These are phyloP conservation scores for Oligia strigilis DNA, from an alignment of 2,888 invertebrate genomes.

Conservation along the genomic window DNA sequence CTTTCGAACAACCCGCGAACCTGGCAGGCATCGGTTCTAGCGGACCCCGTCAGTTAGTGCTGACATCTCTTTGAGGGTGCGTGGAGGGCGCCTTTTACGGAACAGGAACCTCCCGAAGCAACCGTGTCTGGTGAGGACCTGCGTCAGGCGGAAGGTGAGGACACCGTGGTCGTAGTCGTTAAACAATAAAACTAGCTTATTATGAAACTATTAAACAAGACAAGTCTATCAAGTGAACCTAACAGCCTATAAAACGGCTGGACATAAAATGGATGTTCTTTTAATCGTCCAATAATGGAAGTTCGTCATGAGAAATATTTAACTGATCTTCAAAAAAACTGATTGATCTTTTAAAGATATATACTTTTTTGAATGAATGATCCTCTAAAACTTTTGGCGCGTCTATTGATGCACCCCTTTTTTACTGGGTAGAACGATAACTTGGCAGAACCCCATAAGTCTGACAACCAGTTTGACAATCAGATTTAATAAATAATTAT, in stretches of 20 bases:
- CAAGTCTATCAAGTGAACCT: not conserved
- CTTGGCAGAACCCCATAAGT: no score
- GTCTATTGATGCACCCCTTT: not conserved
- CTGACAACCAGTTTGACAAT: no score
- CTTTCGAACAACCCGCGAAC: no score
- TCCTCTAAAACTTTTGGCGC: not conserved
- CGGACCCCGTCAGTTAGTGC: no score
- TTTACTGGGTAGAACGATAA: no score
- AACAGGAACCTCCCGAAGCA: no score
- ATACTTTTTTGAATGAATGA: no score
- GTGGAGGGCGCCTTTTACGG: no score
- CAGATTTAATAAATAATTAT: not conserved
- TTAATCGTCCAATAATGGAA: not conserved
- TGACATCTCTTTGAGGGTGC: no score
- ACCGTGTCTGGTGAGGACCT: no score
- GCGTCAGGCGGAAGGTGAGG: no score
- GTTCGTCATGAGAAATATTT: not conserved
- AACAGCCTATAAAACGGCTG: not conserved
- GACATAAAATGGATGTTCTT: not conserved
- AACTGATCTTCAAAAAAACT: not conserved
- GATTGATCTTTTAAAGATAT: not conserved
- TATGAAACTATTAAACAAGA: not conserved
- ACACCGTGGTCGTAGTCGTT: not conserved
- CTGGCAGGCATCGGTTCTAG: no score
- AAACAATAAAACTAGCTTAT: not conserved